Base-by-base conservation (phyloP, 2,797 vertebrate genomes). In the Rhodeus uyekii region DNA sequence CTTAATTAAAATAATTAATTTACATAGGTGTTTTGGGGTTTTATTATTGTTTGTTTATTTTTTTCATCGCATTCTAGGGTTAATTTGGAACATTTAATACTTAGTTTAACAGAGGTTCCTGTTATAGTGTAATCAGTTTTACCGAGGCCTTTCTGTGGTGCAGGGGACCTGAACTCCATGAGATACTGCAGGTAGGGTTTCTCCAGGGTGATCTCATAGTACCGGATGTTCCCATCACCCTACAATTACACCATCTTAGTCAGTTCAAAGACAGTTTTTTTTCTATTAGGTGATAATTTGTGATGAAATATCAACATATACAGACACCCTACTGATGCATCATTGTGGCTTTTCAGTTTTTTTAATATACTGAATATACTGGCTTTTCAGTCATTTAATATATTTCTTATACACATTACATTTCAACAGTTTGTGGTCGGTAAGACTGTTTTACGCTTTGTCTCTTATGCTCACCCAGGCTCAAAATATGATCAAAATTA, bases 181-280 rank as follows among this genome's bases (percentile, higher is more conserved):
- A 99, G 96, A 83, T 99, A 99, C 65, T 95, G 97, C 87, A 99
- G 85, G 92, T 96, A 99, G 34, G 98, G 98, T 93, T 99, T 99
- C 88, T 99, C 98, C 0, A 94, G 93, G 86, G 95, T 95, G 8
- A 99, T 93, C 94, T 99, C 98, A 2, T 98, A 99, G 91, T 99
- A 99, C 2, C 98, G 96, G 86, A 99, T 99, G 92, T 99, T 99
- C 22, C 98, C 98, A 0, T 99, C 98, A 0, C 98, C 98, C 98
- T 99, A 92, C 12, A 80, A 85, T 85, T 29, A 77, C 58, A 85
- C 16, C 55, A 9, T 39, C 8, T 76, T 48, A 77, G 71, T 48
- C 42, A 75, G 65, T 72, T 58, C 19, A 39, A 48, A 77, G 13
- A 32, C 71, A 44, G 44, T 38, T 74, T 74, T 55, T 36, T 74